Base-by-base conservation (phyloP, 2,888 invertebrate species). In the Sylvicola cinctus region DNA sequence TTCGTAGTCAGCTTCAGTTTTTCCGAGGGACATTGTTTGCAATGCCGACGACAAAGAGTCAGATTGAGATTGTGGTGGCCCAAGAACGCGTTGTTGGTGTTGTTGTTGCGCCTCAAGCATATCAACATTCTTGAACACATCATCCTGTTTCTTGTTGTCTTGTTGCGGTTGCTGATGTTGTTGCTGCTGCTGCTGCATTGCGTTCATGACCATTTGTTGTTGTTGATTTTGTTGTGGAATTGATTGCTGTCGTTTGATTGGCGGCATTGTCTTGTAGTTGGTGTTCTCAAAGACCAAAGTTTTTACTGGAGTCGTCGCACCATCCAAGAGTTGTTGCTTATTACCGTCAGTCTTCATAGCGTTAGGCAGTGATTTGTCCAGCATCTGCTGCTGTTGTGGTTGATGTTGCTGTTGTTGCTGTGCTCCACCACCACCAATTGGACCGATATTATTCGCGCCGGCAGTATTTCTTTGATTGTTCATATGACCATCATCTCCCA, bases 211-310 rank as follows among this genome's bases (percentile, higher is more conserved):
- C 20, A 20, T 20, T 34, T 34, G 34, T 11, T 23, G 14, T 11
- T 27, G 25, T 31, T 25, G 31, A n/a, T 6, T 58, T 11, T 60
- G 27, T 26, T 40, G 39, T 25, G 38, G 15, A n/a, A 36, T 32
- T 5, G 40, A 38, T 16, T 58, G 58, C 1, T 51, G 46, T 34
- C 61, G 65, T 12, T 61, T 49, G 35, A 61, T 60, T 39, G 56
- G 64, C 13, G 75, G 71, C 36, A 70, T 74, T 41, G 75, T 70
- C 52, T 84, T 84, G 52, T 78, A 85, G 54, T 87, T 87, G 2
- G 85, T 87, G 52, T 88, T 88, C 50, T 88, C 87, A 50, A 88
- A 87, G 42, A 88, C 85, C 34, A 88, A 77, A 0, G 85, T 85
- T 50, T 81, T 79, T 14, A 84, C 80, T 2, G 83, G 81, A 1